Evolutionary conservation across 2,113 vertebrate genomes (phyloP).

Genomic region (Otus sunia): DNA sequence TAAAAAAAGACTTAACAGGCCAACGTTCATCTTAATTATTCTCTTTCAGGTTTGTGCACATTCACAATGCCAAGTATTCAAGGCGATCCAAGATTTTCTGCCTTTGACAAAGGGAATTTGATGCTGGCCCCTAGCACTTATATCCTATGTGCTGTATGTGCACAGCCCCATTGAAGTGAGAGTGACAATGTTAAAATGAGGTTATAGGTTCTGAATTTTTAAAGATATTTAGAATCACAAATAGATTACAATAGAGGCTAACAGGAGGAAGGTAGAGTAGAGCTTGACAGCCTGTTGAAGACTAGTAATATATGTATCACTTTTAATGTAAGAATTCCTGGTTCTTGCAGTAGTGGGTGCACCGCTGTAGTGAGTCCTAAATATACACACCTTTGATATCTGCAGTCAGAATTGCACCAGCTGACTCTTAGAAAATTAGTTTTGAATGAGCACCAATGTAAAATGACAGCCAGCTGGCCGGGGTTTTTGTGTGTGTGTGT

Average conservation of each 20-base stretch:
- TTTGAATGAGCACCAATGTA: background rate
- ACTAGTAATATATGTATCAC: background rate
- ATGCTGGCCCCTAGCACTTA: background rate
- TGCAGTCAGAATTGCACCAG: background rate
- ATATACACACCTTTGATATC: background rate
- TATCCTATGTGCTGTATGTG: background rate
- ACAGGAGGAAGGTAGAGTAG: background rate
- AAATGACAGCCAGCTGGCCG: background rate
- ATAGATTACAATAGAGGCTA: background rate
- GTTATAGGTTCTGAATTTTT: background rate
- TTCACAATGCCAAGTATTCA: constrained; percentile 50
- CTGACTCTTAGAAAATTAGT: background rate
- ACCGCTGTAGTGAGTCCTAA: background rate
- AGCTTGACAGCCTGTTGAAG: background rate
- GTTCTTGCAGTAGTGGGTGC: background rate
- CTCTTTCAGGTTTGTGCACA: constrained; percentile 11
- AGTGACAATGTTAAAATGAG: background rate
- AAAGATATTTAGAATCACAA: background rate
- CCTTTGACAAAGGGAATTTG: constrained; percentile 6
- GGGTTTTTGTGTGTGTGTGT: background rate
- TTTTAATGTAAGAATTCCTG: background rate
- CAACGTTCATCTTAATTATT: constrained; percentile 44
- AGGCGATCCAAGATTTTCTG: background rate
- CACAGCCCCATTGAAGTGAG: background rate
- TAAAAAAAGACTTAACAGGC: constrained; percentile 23